These are phyloP conservation scores for Aplochiton taeniatus DNA, from an alignment of 2,797 vertebrate species.

Conservation along the genomic window DNA sequence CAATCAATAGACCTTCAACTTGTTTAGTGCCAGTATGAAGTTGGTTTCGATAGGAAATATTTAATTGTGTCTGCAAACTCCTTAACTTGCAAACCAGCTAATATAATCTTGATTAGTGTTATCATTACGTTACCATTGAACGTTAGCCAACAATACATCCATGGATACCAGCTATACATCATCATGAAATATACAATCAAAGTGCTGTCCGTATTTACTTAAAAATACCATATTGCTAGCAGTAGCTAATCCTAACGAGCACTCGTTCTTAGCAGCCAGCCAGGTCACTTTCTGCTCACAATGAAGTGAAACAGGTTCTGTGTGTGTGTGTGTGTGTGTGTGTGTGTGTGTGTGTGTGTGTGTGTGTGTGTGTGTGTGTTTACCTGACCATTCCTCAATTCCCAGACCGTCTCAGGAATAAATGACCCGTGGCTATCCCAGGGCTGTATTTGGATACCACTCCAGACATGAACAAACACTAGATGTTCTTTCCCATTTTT, in stretches of 20 bases:
- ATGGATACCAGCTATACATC: too few species aligned
- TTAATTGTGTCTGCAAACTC: too few species aligned
- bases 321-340: neutral
- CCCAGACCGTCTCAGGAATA: neutral
- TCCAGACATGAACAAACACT: neutral
- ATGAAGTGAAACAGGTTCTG: neutral
- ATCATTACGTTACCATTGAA: too few species aligned
- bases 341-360: neutral
- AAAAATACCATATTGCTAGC: neutral
- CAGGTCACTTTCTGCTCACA: neutral
- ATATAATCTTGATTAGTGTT: too few species aligned
- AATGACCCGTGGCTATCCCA: slow-evolving; percentile 13
- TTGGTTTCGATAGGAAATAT: too few species aligned
- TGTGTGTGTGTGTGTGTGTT: neutral
- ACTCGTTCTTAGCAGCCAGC: too few species aligned
- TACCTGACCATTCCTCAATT: neutral
- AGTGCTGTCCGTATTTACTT: too few species aligned
- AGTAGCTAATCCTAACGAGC: neutral
- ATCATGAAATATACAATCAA: too few species aligned
- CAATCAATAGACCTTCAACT: too few species aligned
- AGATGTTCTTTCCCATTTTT: neutral
- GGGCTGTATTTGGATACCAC: neutral
- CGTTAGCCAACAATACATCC: too few species aligned
- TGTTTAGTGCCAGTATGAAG: too few species aligned
- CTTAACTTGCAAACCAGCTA: too few species aligned